Evolutionary conservation across 2,888 invertebrate species (phyloP), one percentile per base, ranked within the genome.

Genomic region (Trichogramma evanescens): DNA sequence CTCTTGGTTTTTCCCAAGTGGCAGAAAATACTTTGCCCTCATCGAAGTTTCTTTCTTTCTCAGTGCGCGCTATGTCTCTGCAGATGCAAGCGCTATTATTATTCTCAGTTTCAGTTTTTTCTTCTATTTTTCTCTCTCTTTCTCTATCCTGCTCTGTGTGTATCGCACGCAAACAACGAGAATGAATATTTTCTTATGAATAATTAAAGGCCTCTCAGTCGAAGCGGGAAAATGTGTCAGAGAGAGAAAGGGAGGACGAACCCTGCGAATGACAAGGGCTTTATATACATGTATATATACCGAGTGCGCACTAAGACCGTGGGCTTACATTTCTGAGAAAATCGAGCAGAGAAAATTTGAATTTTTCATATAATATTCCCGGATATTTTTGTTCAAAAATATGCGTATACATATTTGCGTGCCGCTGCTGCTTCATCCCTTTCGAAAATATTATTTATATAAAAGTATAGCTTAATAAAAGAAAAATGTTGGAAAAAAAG

Each of bases 171-270:
- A 26, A 26, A 26, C 26, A 13, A 43, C 61, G 48, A 61, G 54
- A 58, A 58, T 49, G 58, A 52, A 61, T 55, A 61, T 49, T 55
- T 58, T 44, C 55, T 61, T 61, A 61, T 61, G 61, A 61, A 61
- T 61, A 61, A 61, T 61, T 61, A 61, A 61, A 61, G 55, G 54
- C 61, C 51, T 57, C 49, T 51, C 54, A 42, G 56, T 42, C 13
- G 41, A 10, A 48, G 6, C 4, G 41, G 55, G 46, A 52, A 26
- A 26, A 26, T 26, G 26, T 26, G 26, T 26, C 26, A 26, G 39
- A 8, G 50, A 10, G 41, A 26, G 53, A 54, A 39, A 38, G 38
- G 42, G 42, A 13, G 26, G 54, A 49, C 49, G 49, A 13, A 57
- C 48, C 54, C 38, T 4, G n/a, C 46, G 54, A 61, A 57, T 61